Base-by-base conservation (phyloP, 2,113 vertebrate species). In the Daubentonia madagascariensis region DNA sequence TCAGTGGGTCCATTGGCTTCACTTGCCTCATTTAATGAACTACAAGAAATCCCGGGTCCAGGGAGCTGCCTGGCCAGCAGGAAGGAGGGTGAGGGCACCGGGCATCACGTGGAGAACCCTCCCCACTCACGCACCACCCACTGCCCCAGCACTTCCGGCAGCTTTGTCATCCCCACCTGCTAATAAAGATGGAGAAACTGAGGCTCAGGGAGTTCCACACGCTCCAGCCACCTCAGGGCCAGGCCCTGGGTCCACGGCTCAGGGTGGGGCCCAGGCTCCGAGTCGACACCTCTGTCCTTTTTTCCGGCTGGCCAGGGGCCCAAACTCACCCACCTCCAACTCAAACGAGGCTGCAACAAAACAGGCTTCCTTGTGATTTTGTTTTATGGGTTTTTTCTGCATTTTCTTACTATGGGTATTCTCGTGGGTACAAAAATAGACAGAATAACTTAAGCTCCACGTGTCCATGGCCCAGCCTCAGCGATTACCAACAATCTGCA, bases 401-500 rank as follows among this genome's bases (percentile, higher is more conserved):
- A 3, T 9, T 22, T 11, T 8, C 52, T 79, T 12, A 6, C 5
- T 40, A 2, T 17, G 22, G 67, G 76, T 30, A 8, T 43, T 40
- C 20, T 37, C n/a, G 1, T 0, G 30, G 1, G 0, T 16, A 14
- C 37, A 22, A 37, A 79, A 43, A 37, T 3, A 20, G 48, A 16
- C 35, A 28, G 9, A 59, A 12, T 5, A 3, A 10, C 68, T 1
- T 0, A 14, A 18, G 40, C 8, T 5, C 8, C 25, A 0, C 1
- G 0, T 2, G n/a, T 9, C 30, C 1, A 6, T 3, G 11, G 5
- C 86, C 54, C 9, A 1, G 35, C 32, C 72, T 22, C 35, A 1
- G 0, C 23, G 1, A 20, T 1, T 5, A 23, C 12, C n/a, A 0
- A 9, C 1, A 11, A 1, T 0, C 59, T 4, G 2, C 40, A 0